Evolutionary conservation across 2,888 invertebrate species (phyloP).

Genomic region (Melanostoma mellinum): DNA sequence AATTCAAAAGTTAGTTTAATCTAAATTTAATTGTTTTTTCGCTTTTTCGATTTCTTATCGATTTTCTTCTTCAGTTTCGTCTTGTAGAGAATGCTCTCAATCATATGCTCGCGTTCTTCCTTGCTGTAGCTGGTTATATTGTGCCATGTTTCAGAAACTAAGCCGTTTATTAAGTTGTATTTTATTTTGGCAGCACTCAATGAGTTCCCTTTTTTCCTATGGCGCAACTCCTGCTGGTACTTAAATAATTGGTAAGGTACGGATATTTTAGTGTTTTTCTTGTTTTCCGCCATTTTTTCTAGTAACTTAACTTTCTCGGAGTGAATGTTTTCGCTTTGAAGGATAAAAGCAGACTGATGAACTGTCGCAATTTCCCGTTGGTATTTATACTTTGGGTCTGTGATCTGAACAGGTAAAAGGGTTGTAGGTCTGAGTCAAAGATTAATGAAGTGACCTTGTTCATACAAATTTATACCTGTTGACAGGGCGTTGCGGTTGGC

Average conservation of each 20-base stretch:
- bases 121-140: slow-evolving; percentile 22
- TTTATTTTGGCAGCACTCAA: not conserved
- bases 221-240: slow-evolving; percentile 14
- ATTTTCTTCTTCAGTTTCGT: slow-evolving; percentile 1
- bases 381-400: too few relatives aligned
- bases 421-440: too few relatives aligned
- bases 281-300: not conserved
- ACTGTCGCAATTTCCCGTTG: too few relatives aligned
- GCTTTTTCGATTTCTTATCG: not conserved
- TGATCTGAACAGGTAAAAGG: too few relatives aligned
- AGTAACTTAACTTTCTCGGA: too few relatives aligned
- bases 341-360: too few relatives aligned
- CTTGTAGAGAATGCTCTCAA: slow-evolving; percentile 17
- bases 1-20: too few relatives aligned
- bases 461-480: too few relatives aligned
- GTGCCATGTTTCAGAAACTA: slow-evolving; percentile 10
- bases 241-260: slow-evolving; percentile 31
- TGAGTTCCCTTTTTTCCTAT: not conserved
- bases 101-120: slow-evolving; percentile 29
- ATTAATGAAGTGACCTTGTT: too few relatives aligned
- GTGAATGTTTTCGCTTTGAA: not conserved
- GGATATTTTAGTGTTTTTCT: not conserved
- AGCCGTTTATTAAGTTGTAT: slow-evolving; percentile 24
- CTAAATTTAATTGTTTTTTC: too few relatives aligned
- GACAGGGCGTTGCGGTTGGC: too few relatives aligned